A percentile compares a stretch with the other conserved stretches of the same genome.
phyloP scores from a whole-genome alignment of 2,113 vertebrate species.

The Hippocampus barbouri region DNA sequence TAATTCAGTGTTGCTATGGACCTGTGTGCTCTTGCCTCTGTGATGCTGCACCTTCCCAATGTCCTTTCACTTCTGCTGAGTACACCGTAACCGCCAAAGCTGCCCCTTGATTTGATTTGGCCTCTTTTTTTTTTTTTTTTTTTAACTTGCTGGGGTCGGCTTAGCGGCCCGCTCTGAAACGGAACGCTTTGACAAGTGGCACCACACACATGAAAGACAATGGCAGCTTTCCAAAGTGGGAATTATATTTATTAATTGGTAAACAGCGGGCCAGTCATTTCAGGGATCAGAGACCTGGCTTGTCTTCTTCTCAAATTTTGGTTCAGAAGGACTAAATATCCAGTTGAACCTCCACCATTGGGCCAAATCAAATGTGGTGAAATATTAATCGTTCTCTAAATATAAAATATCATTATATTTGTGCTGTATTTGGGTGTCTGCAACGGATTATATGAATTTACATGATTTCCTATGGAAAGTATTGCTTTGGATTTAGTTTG shows the following conservation, averaged over 20 bases:
- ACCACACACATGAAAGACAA: neutral
- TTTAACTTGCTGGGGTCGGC: slow-evolving; percentile 39
- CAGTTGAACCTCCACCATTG: too few relatives aligned
- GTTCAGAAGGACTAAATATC: neutral
- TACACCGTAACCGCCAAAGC: slow-evolving; percentile 28
- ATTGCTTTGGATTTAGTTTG: too few relatives aligned
- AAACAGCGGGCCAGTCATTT: slow-evolving; percentile 9
- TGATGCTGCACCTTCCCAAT: slow-evolving; percentile 13
- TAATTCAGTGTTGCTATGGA: slow-evolving; percentile 7
- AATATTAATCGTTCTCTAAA: too few relatives aligned
- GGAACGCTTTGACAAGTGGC: neutral
- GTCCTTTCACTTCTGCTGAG: slow-evolving; percentile 56
- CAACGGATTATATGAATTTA: too few relatives aligned
- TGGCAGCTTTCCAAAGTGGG: slow-evolving; percentile 23
- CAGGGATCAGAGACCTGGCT: slow-evolving; percentile 9
- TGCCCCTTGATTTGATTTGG: slow-evolving; percentile 50
- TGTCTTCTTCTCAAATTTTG: neutral
- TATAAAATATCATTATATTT: too few relatives aligned
- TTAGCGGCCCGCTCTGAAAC: slow-evolving; percentile 12
- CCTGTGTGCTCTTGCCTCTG: slow-evolving; percentile 3
- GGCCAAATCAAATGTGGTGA: too few relatives aligned
- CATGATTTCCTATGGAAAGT: too few relatives aligned
- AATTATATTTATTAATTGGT: slow-evolving; percentile 24
- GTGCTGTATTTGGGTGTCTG: too few relatives aligned
- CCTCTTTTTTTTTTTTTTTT: slow-evolving; percentile 11